Conservation (phyloP, 35 echinoderm and acorn worm species). For the Heliocidaris erythrogramma region DNA sequence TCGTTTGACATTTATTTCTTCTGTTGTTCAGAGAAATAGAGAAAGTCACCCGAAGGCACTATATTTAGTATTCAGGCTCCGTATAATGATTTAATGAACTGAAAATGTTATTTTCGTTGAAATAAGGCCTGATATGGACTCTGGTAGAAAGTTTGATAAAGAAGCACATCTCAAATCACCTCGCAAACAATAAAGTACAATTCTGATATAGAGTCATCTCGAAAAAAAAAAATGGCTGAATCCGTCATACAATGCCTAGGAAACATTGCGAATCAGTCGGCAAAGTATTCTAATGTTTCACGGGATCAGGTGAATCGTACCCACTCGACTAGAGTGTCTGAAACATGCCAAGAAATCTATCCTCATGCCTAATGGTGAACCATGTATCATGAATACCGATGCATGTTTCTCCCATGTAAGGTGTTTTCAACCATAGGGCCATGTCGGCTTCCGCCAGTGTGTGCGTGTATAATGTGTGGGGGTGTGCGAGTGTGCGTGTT, state of each 20-base stretch:
- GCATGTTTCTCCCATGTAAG: constrained; percentile 49
- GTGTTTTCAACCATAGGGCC: not conserved
- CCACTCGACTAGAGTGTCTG: constrained; percentile 30
- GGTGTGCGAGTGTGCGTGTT: not conserved
- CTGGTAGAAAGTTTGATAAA: not conserved
- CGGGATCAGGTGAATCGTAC: not conserved
- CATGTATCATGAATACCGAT: constrained; percentile 36
- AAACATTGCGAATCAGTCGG: not conserved
- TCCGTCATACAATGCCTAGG: not conserved
- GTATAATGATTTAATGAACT: no score
- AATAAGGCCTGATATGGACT: no score
- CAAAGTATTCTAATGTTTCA: constrained; percentile 35
- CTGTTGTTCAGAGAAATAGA: no score
- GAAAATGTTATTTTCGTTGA: no score
- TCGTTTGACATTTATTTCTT: no score
- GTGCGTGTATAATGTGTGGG: not conserved
- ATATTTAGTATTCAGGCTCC: no score
- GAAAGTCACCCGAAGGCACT: no score
- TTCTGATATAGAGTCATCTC: no score
- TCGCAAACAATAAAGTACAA: no score
- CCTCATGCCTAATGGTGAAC: not conserved
- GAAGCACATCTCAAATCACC: not conserved
- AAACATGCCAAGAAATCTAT: constrained; percentile 45
- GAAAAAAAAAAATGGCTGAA: not conserved
- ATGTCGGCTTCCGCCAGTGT: not conserved